These are phyloP conservation scores for Cremastobaeus sp. DNA, from an alignment of 2,888 invertebrate species.

Conservation along the genomic window DNA sequence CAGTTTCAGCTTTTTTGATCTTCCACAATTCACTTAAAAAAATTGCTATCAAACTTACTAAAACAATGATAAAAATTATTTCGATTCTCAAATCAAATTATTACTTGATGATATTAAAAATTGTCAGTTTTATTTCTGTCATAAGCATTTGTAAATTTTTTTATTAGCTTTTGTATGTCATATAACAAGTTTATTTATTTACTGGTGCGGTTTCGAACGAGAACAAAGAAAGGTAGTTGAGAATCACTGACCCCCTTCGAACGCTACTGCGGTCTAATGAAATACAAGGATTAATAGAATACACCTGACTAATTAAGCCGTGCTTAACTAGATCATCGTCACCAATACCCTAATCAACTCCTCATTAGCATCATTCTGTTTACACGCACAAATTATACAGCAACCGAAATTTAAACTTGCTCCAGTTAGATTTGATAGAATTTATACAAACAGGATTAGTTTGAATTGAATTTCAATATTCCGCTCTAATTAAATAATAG, in stretches of 20 bases:
- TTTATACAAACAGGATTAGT: slow-evolving; percentile 48
- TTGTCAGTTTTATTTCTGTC: no score
- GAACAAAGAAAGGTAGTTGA: no score
- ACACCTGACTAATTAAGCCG: slow-evolving; percentile 75
- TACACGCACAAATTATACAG: slow-evolving; percentile 66
- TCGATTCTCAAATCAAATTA: no score
- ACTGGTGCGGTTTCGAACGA: no score
- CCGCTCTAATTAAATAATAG: slow-evolving; percentile 28
- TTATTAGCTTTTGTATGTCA: no score
- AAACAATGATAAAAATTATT: no score
- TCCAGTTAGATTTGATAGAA: slow-evolving; percentile 18
- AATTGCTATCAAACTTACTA: no score
- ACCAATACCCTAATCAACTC: slow-evolving; percentile 75
- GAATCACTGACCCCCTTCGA: slow-evolving; percentile 65
- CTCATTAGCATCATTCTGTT: slow-evolving; percentile 73
- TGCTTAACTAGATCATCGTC: slow-evolving; percentile 73
- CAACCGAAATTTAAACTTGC: slow-evolving; percentile 56
- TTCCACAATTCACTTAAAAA: no score
- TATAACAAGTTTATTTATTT: no score
- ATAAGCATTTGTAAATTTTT: neutral
- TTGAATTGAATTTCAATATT: slow-evolving; percentile 37
- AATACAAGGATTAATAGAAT: slow-evolving; percentile 73
- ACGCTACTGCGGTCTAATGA: slow-evolving; percentile 66
- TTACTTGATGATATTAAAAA: no score
- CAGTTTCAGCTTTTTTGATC: no score